A percentile compares a stretch with the other conserved stretches of the same genome.
Evolutionary conservation across 2,888 invertebrate genomes (phyloP).

Genomic region (Pristionchus maxplancki): DNA sequence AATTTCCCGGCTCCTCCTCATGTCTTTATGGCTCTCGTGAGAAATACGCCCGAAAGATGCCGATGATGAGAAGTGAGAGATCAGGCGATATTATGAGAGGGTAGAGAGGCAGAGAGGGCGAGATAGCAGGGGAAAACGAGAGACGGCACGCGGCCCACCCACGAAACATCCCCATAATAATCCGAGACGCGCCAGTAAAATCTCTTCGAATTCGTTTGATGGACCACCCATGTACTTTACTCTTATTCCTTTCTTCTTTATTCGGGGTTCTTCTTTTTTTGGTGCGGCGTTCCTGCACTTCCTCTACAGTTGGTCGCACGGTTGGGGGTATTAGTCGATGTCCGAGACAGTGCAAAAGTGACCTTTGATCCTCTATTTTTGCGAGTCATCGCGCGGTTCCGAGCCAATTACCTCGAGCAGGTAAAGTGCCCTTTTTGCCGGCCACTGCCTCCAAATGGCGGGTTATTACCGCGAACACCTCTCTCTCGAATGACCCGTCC

Average conservation of each 20-base stretch:
- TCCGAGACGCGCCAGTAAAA: conserved; percentile 21
- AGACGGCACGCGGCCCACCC: not conserved
- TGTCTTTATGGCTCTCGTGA: conserved; percentile 35
- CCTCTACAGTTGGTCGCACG: too few species aligned
- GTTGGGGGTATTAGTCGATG: too few species aligned
- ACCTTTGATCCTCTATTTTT: too few species aligned
- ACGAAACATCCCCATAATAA: conserved; percentile 42
- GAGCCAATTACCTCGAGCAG: not conserved
- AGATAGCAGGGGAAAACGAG: not conserved
- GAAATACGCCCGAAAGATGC: not conserved
- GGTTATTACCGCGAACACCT: too few species aligned
- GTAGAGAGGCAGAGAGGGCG: not conserved
- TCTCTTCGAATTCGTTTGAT: not conserved
- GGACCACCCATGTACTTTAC: not conserved
- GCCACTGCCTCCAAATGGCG: not conserved
- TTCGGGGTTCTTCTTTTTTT: too few species aligned
- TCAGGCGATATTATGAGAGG: not conserved
- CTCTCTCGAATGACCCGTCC: not conserved
- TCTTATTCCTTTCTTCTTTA: not conserved
- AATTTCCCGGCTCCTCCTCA: not conserved
- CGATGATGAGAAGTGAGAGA: conserved; percentile 27
- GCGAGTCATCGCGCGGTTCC: too few species aligned
- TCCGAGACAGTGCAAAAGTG: too few species aligned
- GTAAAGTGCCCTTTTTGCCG: conserved; percentile 12
- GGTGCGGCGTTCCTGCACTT: too few species aligned